Evolutionary conservation across 1,140 invertebrate genomes (phyloP).

Genomic region (Rhynchophorus ferrugineus): DNA sequence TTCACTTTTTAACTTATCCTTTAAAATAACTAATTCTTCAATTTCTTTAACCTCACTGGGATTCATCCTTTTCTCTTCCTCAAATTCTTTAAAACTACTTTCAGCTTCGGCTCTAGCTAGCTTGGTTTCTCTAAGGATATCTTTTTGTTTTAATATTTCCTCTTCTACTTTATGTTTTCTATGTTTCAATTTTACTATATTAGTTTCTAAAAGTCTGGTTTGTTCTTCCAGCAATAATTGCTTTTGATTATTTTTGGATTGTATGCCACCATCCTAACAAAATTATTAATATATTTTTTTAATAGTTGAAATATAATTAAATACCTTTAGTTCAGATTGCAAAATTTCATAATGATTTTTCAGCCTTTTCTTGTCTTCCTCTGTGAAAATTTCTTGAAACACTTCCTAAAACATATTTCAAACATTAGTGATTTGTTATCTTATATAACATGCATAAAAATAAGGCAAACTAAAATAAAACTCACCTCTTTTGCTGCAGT

Average conservation of each 20-base stretch:
- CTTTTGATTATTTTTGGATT: conserved; percentile 45
- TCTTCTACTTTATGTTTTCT: conserved; percentile 40
- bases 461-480: conserved; percentile 18
- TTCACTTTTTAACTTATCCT: conserved; percentile 66
- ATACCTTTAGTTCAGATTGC: conserved; percentile 40
- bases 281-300: not conserved
- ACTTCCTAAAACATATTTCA: conserved; percentile 27
- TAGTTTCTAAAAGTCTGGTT: conserved; percentile 44
- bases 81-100: conserved; percentile 38
- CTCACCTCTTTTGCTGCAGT: conserved; percentile 44
- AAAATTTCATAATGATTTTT: conserved; percentile 50
- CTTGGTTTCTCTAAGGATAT: conserved; percentile 24
- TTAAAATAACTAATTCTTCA: conserved; percentile 56
- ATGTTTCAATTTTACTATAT: conserved; percentile 41
- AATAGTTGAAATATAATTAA: conserved; percentile 1
- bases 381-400: conserved; percentile 45
- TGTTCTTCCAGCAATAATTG: conserved; percentile 49
- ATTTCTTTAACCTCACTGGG: conserved; percentile 55
- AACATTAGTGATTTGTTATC: no score
- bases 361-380: conserved; percentile 47
- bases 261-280: conserved; percentile 29
- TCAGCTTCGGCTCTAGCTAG: conserved; percentile 25
- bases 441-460: not conserved
- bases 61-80: conserved; percentile 44
- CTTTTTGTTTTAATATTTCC: conserved; percentile 28